Evolutionary conservation across 92 coral and sea anemone species (phyloP).

Genomic region (Desmophyllum pertusum): DNA sequence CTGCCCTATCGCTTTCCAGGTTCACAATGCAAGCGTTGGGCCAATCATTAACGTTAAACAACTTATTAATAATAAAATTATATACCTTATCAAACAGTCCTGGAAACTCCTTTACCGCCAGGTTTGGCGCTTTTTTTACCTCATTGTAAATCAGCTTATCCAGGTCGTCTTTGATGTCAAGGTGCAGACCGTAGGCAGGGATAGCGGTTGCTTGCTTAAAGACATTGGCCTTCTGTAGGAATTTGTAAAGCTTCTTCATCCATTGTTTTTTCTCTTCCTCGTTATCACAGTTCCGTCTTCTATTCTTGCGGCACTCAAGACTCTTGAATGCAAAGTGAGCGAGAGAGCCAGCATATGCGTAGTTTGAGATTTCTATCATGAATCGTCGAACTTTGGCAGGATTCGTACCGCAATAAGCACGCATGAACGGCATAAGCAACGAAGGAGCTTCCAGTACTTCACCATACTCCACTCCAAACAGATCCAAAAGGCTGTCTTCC

Average conservation of each 20-base stretch:
- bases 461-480: conserved; percentile 52
- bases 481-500: conserved; percentile 52
- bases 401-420: conserved; percentile 46
- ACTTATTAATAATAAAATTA: background rate
- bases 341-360: conserved; percentile 51
- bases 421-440: conserved; percentile 38
- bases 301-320: conserved; percentile 20
- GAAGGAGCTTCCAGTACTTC: conserved; percentile 51
- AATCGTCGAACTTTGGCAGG: conserved; percentile 25
- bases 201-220: conserved; percentile 1
- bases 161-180: background rate
- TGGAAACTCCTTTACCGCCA: background rate
- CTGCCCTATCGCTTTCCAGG: background rate
- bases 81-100: conserved; percentile 6
- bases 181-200: background rate
- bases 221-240: conserved; percentile 19
- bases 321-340: conserved; percentile 47
- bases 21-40: conserved; percentile 39
- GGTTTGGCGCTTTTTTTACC: background rate
- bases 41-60: conserved; percentile 24
- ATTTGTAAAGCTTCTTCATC: conserved; percentile 19
- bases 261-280: conserved; percentile 8
- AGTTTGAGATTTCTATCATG: conserved; percentile 35
- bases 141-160: conserved; percentile 2
- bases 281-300: background rate